Base-by-base conservation (phyloP, 2,797 vertebrate species). In the Fistularia tabacaria region DNA sequence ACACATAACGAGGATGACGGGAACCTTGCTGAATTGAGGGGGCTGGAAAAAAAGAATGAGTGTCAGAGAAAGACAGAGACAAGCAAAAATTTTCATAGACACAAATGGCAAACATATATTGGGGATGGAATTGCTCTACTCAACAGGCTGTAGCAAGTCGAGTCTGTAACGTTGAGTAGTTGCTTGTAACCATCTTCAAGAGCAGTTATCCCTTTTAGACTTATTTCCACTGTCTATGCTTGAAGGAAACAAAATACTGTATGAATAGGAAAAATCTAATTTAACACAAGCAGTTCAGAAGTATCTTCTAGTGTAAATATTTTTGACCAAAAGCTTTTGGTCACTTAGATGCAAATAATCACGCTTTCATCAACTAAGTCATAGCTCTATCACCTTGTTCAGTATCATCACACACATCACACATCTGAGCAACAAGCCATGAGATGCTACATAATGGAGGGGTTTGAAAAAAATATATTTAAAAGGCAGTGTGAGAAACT, bases 1-100 rank as follows among this genome's bases (percentile, higher is more conserved):
- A 93, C 91, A 91, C 93, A 93, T 95, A 96, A 97, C 93, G 93
- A 93, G 94, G 93, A 81, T 74, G 76, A 82, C 79, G 75, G 79
- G 82, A 82, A 85, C 85, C 83, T 85, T 53, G 10, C 78, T 81
- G 85, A 84, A 81, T 77, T 77, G 79, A 83, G 77, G 80, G 69
- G 76, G 70, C 66, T 60, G 59, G 57, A 56, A 49, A 57, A 38
- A 61, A 67, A 66, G 67, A 72, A 60, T 15, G 49, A 74, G 55
- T 71, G 79, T 80, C 61, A 66, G 60, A 66, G 72, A 64, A 76
- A 78, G 71, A 76, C 56, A 52, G 69, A 62, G 49, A 69, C 69
- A 69, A 78, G 81, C 80, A 70, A 77, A 12, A 36, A 57, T 59
- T 11, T 3, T 36, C 72, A 70, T 52, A 6, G 42, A 76, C 75